A percentile compares a stretch with the other conserved stretches of the same genome.
Evolutionary conservation across 2,113 vertebrate species (phyloP).

Genomic region (Drymodes brunneopygia): DNA sequence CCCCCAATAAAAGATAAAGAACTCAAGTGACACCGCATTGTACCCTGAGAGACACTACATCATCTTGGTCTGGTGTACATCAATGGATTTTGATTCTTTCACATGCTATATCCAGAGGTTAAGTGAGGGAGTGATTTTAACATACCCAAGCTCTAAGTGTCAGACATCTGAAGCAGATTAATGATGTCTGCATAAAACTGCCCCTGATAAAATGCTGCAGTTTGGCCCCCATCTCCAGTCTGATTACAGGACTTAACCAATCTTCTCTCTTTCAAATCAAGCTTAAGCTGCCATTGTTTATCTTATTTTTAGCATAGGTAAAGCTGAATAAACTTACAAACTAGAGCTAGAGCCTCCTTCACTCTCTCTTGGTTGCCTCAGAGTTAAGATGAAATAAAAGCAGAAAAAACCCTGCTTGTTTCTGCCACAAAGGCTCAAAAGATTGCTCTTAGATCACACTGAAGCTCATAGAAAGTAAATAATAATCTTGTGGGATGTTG

Average conservation of each 20-base stretch:
- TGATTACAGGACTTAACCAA: background rate
- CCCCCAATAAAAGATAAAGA: background rate
- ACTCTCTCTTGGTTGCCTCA: background rate
- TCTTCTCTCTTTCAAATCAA: background rate
- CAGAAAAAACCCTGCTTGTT: background rate
- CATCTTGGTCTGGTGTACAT: background rate
- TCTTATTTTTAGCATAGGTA: background rate
- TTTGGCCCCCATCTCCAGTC: background rate
- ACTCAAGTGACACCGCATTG: background rate
- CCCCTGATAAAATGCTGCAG: background rate
- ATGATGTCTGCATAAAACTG: background rate
- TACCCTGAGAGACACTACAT: background rate
- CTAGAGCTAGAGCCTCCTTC: background rate
- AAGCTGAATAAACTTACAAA: background rate
- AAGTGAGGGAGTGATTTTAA: slow-evolving; percentile 22
- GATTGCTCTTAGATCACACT: background rate
- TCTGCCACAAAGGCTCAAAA: background rate
- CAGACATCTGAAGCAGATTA: slow-evolving; percentile 29
- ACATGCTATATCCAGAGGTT: background rate
- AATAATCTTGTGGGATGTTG: slow-evolving; percentile 24
- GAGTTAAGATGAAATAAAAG: background rate
- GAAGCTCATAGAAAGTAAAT: background rate
- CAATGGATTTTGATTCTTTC: slow-evolving; percentile 13
- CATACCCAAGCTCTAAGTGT: background rate
- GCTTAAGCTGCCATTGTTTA: background rate